Evolutionary conservation across 2,797 vertebrate genomes (phyloP), one percentile per base, ranked within the genome.

Genomic region (Lateolabrax maculatus): DNA sequence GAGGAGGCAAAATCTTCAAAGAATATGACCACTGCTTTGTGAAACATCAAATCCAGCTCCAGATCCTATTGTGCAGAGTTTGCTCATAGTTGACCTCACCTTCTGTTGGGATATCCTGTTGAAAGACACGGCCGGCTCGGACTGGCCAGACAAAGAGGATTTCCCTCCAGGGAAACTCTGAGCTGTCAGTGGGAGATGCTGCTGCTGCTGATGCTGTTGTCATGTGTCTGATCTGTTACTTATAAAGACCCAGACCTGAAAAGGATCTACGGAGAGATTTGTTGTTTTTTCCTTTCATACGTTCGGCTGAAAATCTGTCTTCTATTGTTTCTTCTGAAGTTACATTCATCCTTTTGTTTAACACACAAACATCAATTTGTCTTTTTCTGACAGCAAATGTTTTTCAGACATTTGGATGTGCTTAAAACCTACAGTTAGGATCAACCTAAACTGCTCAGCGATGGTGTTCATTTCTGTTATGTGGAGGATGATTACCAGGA

Each of bases 1-100:
- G 84, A 84, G 87, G 77, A 81, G 80, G 79, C 19, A 3, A 67
- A 86, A 87, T 92, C 88, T 92, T 94, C 90, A 91, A 93, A 94
- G 91, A 90, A 87, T 86, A 92, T 80, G 86, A 82, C 72, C 78
- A 70, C 73, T 78, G 85, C 94, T 95, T 92, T 93, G 93, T 93
- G 93, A 83, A 84, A 92, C 90, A 86, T 92, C 86, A 93, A 93
- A 93, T 94, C 91, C 92, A 90, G 90, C 84, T 88, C 87, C 63
- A 75, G 87, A 76, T 89, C 83, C 92, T 84, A 84, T 90, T 92
- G 92, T 86, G 85, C 66, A 15, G 83, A 84, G 89, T 91, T 91
- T 93, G 93, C 94, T 94, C 85, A 94, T 90, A 93, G 93, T 91
- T 94, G 94, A 94, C 92, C 94, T 95, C 94, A 92, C 94, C 94